Evolutionary conservation across 37 sponge, comb jelly and placozoan genomes (phyloP).

Genomic region (Dysidea cf. avara): DNA sequence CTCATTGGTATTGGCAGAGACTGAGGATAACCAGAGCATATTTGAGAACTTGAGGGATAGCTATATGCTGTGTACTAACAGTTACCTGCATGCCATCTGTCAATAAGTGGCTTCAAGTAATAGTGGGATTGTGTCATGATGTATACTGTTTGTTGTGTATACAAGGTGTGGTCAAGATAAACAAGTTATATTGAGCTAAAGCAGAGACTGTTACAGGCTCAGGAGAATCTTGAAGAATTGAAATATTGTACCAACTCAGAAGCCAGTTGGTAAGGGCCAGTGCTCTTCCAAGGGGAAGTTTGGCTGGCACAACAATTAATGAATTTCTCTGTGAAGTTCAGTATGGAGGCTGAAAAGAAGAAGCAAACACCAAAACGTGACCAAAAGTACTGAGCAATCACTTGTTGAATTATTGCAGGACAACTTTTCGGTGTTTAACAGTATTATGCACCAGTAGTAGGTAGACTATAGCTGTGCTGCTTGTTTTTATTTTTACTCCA

Average conservation of each 20-base stretch:
- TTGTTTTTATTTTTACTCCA: too few relatives aligned
- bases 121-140: not conserved
- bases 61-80: conserved; percentile 8
- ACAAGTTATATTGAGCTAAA: conserved; percentile 53
- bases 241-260: conserved; percentile 15
- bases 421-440: conserved; percentile 7
- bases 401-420: conserved; percentile 8
- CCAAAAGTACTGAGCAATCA: too few relatives aligned
- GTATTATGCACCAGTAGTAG: not conserved
- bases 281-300: too few relatives aligned
- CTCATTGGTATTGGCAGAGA: conserved; percentile 32
- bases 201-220: conserved; percentile 1
- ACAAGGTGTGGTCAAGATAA: conserved; percentile 36
- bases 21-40: conserved; percentile 56
- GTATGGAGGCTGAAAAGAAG: not conserved
- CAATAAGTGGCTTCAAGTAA: conserved; percentile 59
- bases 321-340: not conserved
- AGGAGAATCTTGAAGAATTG: conserved; percentile 42
- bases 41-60: conserved; percentile 55
- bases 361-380: too few relatives aligned
- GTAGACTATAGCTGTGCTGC: too few relatives aligned
- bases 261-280: not conserved
- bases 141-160: not conserved
- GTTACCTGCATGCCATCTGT: conserved; percentile 48
- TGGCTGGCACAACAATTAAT: too few relatives aligned